These are phyloP conservation scores for Syngnathus rostellatus DNA, from an alignment of 2,797 vertebrate species.

Conservation along the genomic window DNA sequence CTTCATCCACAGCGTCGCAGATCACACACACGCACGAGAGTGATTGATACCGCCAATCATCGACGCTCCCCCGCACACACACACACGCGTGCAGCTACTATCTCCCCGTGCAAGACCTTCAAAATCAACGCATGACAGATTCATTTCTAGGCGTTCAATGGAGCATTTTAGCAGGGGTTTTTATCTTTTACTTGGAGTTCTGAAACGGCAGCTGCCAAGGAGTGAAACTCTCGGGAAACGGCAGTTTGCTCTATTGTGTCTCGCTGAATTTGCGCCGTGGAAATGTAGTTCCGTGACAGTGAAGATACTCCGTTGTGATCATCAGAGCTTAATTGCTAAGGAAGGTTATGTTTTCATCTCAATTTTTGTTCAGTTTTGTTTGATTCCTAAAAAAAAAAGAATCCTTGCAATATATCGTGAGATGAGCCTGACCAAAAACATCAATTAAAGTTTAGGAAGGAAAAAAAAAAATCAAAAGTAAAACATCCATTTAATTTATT, in stretches of 20 bases:
- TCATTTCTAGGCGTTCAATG: conserved; percentile 22
- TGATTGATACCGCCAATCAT: conserved; percentile 40
- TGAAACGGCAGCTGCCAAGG: conserved; percentile 15
- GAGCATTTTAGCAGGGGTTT: conserved; percentile 15
- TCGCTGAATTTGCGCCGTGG: conserved; percentile 8
- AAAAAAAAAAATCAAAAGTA: neutral
- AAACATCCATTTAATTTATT: neutral
- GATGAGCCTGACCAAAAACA: neutral
- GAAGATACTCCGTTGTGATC: conserved; percentile 1
- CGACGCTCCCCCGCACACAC: conserved; percentile 20
- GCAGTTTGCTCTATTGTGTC: conserved; percentile 6
- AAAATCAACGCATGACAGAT: conserved; percentile 8
- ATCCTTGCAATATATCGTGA: neutral
- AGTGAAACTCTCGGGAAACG: conserved; percentile 12
- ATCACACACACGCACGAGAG: conserved; percentile 25
- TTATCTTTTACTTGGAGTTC: conserved; percentile 4
- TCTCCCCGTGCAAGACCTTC: conserved; percentile 12
- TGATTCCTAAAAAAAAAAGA: neutral
- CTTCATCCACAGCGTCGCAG: conserved; percentile 44
- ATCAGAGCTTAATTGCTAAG: conserved; percentile 1
- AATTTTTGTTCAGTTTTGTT: neutral
- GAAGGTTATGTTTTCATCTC: conserved; percentile 3
- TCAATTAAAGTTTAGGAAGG: neutral
- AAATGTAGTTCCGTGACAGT: conserved; percentile 3
- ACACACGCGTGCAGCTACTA: neutral